Percentiles rank a stretch among this genome's conserved stretches.
Conservation (phyloP, 2,888 invertebrate species). For the Drosophila kanekoi region DNA sequence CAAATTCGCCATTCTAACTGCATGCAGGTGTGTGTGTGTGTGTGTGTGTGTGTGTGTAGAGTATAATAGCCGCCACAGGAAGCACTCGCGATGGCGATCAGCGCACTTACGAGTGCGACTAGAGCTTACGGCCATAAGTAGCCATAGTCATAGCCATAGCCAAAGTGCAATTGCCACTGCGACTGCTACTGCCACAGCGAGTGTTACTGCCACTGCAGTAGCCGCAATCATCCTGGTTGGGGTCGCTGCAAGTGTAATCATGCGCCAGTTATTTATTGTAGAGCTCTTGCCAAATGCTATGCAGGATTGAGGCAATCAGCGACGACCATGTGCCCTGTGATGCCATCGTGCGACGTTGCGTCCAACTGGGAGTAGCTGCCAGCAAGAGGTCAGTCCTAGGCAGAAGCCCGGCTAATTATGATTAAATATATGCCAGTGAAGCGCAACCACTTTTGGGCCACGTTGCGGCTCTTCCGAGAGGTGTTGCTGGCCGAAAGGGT, state of each 20-base stretch:
- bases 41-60: constrained; percentile 20
- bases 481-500: constrained; percentile 71
- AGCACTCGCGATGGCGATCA: constrained; percentile 80
- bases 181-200: constrained; percentile 13
- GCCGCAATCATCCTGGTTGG: constrained; percentile 29
- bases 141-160: constrained; percentile 14
- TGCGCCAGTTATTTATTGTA: constrained; percentile 82
- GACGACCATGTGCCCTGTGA: neutral
- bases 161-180: constrained; percentile 26
- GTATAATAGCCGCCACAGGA: constrained; percentile 64
- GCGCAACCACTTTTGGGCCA: constrained; percentile 36
- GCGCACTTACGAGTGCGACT: constrained; percentile 69
- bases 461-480: constrained; percentile 33
- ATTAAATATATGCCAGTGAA: constrained; percentile 56
- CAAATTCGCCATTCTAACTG: constrained; percentile 59
- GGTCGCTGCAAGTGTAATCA: constrained; percentile 56
- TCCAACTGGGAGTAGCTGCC: neutral
- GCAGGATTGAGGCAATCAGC: constrained; percentile 34
- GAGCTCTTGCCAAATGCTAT: constrained; percentile 74
- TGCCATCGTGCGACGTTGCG: neutral
- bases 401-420: constrained; percentile 35
- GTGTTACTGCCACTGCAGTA: constrained; percentile 69
- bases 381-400: neutral
- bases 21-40: constrained; percentile 1
- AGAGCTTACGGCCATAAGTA: constrained; percentile 69